Percentiles rank a stretch among this genome's conserved stretches.
Conservation (phyloP, 2,113 vertebrate species). For the Turdus rufiventris region DNA sequence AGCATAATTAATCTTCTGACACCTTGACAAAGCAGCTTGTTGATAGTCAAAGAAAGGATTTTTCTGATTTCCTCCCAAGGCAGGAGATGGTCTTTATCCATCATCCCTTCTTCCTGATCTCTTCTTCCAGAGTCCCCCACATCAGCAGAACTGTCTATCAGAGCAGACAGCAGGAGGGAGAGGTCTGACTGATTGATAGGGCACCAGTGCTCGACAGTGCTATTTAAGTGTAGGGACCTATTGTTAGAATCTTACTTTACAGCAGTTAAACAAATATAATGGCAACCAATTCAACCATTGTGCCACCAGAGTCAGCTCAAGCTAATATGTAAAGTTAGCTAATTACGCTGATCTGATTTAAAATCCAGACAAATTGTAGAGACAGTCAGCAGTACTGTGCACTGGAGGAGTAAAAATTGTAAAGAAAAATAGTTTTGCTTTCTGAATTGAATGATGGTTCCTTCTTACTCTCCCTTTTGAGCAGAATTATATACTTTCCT, state of each 20-base stretch:
- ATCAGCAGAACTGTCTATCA: conserved; percentile 80
- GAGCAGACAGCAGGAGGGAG: conserved; percentile 74
- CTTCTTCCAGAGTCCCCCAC: conserved; percentile 74
- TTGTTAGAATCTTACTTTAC: conserved; percentile 80
- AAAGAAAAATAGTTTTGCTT: neutral
- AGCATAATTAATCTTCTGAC: conserved; percentile 84
- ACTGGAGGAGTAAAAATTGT: neutral
- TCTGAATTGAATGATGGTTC: neutral
- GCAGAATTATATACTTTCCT: neutral
- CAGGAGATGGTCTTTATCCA: conserved; percentile 88
- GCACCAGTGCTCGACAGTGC: conserved; percentile 42
- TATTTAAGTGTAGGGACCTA: conserved; percentile 75
- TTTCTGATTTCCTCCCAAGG: conserved; percentile 85
- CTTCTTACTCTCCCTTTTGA: neutral
- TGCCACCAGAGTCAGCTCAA: conserved; percentile 62
- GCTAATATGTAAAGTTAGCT: conserved; percentile 72
- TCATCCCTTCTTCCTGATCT: conserved; percentile 90
- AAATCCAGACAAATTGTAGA: conserved; percentile 62
- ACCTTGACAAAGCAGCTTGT: conserved; percentile 85
- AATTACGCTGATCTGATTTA: conserved; percentile 67
- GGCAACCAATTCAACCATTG: conserved; percentile 74
- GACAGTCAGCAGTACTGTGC: neutral
- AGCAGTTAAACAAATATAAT: conserved; percentile 84
- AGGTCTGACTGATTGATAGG: conserved; percentile 72
- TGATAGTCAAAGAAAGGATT: conserved; percentile 78